Evolutionary conservation across 2,797 vertebrate species (phyloP), one percentile per base, ranked within the genome.

Genomic region (Avahi laniger): DNA sequence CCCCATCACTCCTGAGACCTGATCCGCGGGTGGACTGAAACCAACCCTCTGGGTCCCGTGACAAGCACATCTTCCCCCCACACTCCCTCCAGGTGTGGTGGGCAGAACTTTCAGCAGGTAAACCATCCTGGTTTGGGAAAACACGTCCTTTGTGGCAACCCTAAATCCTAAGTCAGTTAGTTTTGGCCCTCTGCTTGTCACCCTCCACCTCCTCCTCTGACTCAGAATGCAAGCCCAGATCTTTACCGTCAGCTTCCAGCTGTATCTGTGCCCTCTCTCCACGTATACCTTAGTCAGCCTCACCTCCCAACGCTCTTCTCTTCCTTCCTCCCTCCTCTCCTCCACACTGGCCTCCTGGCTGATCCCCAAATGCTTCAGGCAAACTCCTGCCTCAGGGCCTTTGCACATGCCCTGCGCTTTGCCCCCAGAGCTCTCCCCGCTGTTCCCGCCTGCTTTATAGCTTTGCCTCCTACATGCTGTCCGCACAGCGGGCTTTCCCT

Each of bases 11-110:
- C 87, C 35, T 12, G 1, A 4, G 15, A 5, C 8, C 5, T 70
- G 6, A 14, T 26, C 22, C 7, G 1, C 33, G 48, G 41, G 38
- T 2, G 38, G 1, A 1, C 17, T 46, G 63, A n/a, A n/a, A n/a
- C n/a, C n/a, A n/a, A n/a, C n/a, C n/a, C n/a, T 7, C 63, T 28
- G 8, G 65, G 52, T n/a, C 65, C 5, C 3, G 7, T 13, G 38
- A 22, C 22, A 22, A 5, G 76, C 1, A 3, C 41, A 7, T 59
- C 48, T 78, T 15, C 50, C 20, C 15, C 48, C 4, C 26, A 7
- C 24, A 11, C 0, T 0, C n/a, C 24, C 7, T 59, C 33, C 22
- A 28, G 24, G 30, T 24, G 7, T 14, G 9, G 38, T 22, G 50
- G 76, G 10, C 24, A 43, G 7, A 20, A 22, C 38, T 43, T 35